These are phyloP conservation scores for Pocota personata DNA, from an alignment of 2,888 invertebrate genomes.

Conservation along the genomic window DNA sequence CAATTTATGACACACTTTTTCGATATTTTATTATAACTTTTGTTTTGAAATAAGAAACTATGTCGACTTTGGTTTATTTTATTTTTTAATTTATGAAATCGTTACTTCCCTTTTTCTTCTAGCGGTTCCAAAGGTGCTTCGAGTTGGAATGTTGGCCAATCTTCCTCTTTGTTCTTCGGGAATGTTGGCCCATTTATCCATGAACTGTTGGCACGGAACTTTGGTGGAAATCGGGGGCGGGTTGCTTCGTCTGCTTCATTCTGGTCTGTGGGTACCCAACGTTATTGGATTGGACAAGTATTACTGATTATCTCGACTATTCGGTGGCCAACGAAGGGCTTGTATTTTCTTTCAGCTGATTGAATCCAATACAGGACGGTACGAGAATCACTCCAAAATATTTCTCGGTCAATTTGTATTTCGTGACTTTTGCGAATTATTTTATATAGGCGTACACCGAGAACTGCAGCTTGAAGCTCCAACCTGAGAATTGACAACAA, in stretches of 20 bases:
- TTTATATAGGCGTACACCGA: slow-evolving; percentile 47
- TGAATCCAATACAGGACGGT: slow-evolving; percentile 58
- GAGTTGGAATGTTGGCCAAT: slow-evolving; percentile 13
- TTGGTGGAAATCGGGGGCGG: slow-evolving; percentile 48
- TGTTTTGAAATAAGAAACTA: too few species aligned
- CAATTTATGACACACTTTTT: too few species aligned
- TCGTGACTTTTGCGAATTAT: slow-evolving; percentile 26
- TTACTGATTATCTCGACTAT: slow-evolving; percentile 72
- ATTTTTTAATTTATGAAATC: too few species aligned
- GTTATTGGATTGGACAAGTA: slow-evolving; percentile 71
- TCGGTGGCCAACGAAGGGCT: slow-evolving; percentile 74
- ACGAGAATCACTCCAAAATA: slow-evolving; percentile 59
- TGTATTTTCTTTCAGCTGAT: slow-evolving; percentile 62
- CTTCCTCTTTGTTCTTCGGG: slow-evolving; percentile 22
- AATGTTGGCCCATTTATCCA: slow-evolving; percentile 52
- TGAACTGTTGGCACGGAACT: slow-evolving; percentile 24
- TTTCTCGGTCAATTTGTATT: not conserved
- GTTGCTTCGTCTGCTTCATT: slow-evolving; percentile 75
- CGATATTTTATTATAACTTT: too few species aligned
- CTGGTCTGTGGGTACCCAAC: slow-evolving; percentile 72
- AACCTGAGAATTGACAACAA: slow-evolving; percentile 37
- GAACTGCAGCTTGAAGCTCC: slow-evolving; percentile 55
- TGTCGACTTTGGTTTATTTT: too few species aligned
- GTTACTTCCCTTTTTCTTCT: too few species aligned
- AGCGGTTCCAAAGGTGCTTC: too few species aligned